phyloP scores from a whole-genome alignment of 2,888 invertebrate genomes.

The Thymelicus sylvestris region DNA sequence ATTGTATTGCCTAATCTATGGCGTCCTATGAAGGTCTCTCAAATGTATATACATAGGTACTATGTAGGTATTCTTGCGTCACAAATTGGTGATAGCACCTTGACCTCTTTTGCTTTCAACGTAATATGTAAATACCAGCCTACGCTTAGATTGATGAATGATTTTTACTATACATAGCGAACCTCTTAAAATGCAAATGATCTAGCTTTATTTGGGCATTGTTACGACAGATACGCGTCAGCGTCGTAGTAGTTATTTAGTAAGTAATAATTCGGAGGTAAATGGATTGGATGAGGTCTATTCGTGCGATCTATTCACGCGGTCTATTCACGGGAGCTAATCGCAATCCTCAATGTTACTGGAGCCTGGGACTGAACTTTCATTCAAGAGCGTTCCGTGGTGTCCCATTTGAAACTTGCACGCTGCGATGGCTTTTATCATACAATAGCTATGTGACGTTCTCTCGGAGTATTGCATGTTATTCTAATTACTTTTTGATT shows the following conservation, averaged over 20 bases:
- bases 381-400: too few relatives aligned
- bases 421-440: too few relatives aligned
- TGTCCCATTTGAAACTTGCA: too few relatives aligned
- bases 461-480: too few relatives aligned
- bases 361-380: too few relatives aligned
- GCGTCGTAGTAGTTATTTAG: slow-evolving; percentile 6
- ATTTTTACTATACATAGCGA: slow-evolving; percentile 42
- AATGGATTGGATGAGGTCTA: slow-evolving; percentile 4
- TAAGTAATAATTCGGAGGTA: background rate
- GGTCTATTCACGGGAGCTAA: too few relatives aligned
- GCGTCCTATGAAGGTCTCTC: background rate
- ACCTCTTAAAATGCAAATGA: slow-evolving; percentile 31
- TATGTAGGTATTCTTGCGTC: slow-evolving; percentile 38
- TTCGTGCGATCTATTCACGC: too few relatives aligned
- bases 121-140: slow-evolving; percentile 66
- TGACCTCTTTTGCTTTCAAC: slow-evolving; percentile 66
- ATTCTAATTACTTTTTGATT: too few relatives aligned
- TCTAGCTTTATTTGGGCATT: slow-evolving; percentile 28
- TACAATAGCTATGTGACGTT: too few relatives aligned
- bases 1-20: too few relatives aligned
- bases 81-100: slow-evolving; percentile 53
- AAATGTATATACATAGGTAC: slow-evolving; percentile 13
- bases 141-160: slow-evolving; percentile 53
- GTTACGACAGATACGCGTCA: slow-evolving; percentile 20
- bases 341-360: too few relatives aligned